Base-by-base conservation (phyloP, 2,113 vertebrate genomes). In the Thamnaconus septentrionalis region DNA sequence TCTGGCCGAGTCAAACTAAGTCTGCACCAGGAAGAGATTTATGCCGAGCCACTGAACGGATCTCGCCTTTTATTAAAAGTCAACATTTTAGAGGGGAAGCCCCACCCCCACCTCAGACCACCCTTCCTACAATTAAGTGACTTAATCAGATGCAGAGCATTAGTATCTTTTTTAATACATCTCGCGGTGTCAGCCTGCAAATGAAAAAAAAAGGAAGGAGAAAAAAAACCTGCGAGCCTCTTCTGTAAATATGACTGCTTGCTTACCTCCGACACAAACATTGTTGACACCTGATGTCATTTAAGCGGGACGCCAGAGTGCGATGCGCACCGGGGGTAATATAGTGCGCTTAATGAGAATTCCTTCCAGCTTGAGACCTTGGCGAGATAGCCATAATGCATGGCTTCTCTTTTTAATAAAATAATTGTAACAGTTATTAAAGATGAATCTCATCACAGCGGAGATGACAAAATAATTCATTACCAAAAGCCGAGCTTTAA, bases 391-490 rank as follows among this genome's bases (percentile, higher is more conserved):
- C 90, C 87, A 74, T 90, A 91, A 90, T 87, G 87, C 84, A 88
- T 80, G 71, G 83, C 87, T 87, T 87, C 85, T 85, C 83, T 83
- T 88, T 91, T 91, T 88, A 90, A 92, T 91, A 91, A 91, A 92
- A 92, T 91, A 92, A 91, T 90, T 92, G 89, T 91, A 90, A 88
- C 88, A 85, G 90, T 93, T 93, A 92, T 92, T 91, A 92, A 93
- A 92, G 91, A 91, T 90, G 84, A 93, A 91, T 91, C 90, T 91
- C 90, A 91, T 92, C 90, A 90, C 85, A 86, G 87, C 78, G 81
- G 69, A 87, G 84, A 84, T 92, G 90, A 93, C 90, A 92, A 93
- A 91, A 93, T 91, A 92, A 92, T 90, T 92, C 80, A 91, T 91
- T 91, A 91, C 90, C 76, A 90, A 91, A 91, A 87, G 64, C 79